These are phyloP conservation scores for Polypedilum pembai DNA, from an alignment of 1,140 invertebrate genomes.

Conservation along the genomic window DNA sequence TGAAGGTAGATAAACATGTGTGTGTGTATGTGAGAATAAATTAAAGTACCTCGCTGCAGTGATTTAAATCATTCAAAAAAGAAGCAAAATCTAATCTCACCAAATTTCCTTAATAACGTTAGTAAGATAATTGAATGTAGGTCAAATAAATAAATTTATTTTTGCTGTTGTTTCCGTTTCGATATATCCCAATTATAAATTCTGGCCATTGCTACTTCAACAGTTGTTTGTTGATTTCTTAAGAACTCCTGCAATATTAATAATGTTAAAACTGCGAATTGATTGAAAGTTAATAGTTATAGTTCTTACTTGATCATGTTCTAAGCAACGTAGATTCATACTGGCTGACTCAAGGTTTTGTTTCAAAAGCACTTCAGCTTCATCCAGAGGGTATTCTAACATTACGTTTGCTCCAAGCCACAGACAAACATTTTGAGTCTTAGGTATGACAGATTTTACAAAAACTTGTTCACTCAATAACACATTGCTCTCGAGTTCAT, in stretches of 20 bases:
- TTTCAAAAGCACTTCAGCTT: slow-evolving; percentile 77
- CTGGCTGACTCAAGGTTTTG: slow-evolving; percentile 85
- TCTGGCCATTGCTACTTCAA: slow-evolving; percentile 96
- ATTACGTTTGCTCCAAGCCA: slow-evolving; percentile 99
- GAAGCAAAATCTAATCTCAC: no score
- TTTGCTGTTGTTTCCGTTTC: neutral
- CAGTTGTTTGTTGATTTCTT: slow-evolving; percentile 95
- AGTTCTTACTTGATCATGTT: slow-evolving; percentile 83
- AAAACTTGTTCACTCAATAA: slow-evolving; percentile 93
- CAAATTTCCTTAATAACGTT: no score
- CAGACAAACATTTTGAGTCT: slow-evolving; percentile 89
- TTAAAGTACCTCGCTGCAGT: no score
- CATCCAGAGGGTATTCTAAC: slow-evolving; percentile 91
- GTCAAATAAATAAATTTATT: neutral
- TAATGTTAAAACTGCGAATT: neutral
- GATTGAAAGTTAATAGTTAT: slow-evolving; percentile 47
- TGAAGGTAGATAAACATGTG: no score
- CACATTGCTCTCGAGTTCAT: slow-evolving; percentile 81
- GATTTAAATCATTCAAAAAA: no score
- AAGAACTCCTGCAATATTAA: slow-evolving; percentile 36
- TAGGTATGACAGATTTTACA: slow-evolving; percentile 78
- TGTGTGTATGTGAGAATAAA: no score
- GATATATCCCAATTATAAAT: slow-evolving; percentile 91
- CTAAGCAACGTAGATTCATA: slow-evolving; percentile 74
- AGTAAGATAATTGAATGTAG: neutral